phyloP scores from a whole-genome alignment of 2,888 invertebrate genomes.

The Aquatica leii region DNA sequence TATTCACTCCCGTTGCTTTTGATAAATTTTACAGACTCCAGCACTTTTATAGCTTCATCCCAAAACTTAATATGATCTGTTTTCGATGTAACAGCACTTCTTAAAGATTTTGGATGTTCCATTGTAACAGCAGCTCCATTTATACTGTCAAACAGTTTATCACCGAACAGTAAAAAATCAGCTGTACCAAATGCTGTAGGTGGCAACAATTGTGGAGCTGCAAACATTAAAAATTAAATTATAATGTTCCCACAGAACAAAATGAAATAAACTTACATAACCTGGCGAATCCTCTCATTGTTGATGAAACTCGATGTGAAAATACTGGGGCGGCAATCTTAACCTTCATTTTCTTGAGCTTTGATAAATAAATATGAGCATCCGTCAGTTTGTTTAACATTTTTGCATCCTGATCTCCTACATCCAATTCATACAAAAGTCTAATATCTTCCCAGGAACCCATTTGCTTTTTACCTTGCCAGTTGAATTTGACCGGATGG shows the following conservation, averaged over 20 bases:
- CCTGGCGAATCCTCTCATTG: not conserved
- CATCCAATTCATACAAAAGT: not conserved
- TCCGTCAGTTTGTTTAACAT: slow-evolving; percentile 9
- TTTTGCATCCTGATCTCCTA: not conserved
- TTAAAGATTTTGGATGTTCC: not conserved
- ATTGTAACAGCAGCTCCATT: not conserved
- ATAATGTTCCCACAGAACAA: not conserved
- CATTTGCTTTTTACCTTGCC: not conserved
- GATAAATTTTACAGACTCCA: not conserved
- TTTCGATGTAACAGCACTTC: too few relatives aligned
- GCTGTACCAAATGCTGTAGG: not conserved
- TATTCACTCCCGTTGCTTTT: not conserved
- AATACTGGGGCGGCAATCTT: slow-evolving; percentile 15
- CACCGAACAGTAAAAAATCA: not conserved
- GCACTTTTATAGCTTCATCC: not conserved
- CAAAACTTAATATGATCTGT: slow-evolving; percentile 13
- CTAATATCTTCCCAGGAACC: not conserved
- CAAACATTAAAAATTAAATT: not conserved
- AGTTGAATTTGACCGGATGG: not conserved
- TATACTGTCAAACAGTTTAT: slow-evolving; percentile 2
- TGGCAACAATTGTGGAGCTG: not conserved
- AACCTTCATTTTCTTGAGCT: slow-evolving; percentile 17
- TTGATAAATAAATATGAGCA: not conserved
- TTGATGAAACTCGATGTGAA: not conserved
- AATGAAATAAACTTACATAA: not conserved